Conservation (phyloP, 2,113 vertebrate genomes). For the Piprites chloris region DNA sequence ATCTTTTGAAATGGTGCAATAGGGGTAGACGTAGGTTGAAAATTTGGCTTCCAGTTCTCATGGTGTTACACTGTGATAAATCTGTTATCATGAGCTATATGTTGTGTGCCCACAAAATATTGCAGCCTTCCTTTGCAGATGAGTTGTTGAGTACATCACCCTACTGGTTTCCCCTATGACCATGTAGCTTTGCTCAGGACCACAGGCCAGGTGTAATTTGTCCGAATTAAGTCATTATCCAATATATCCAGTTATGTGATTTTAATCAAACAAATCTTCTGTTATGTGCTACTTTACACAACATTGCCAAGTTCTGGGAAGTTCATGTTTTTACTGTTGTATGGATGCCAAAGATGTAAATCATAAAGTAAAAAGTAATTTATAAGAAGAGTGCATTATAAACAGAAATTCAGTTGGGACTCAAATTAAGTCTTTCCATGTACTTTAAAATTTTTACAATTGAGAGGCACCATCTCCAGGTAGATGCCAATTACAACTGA, state of each 20-base stretch:
- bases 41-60: not conserved
- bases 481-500: not conserved
- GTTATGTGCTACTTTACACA: not conserved
- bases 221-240: not conserved
- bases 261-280: not conserved
- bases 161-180: rapidly evolving
- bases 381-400: not conserved
- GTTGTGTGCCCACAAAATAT: not conserved
- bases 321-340: not conserved
- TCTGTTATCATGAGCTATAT: rapidly evolving
- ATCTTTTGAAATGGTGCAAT: not conserved
- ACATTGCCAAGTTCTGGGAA: not conserved
- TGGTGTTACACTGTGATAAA: rapidly evolving
- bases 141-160: not conserved
- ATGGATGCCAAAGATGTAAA: not conserved
- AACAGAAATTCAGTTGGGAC: not conserved
- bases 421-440: not conserved
- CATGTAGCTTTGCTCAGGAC: not conserved
- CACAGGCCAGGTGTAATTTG: rapidly evolving
- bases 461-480: not conserved
- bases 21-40: not conserved
- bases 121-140: not conserved
- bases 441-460: not conserved
- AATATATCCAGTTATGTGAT: not conserved
- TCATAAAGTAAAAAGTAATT: not conserved